Base-by-base conservation (phyloP, 2,888 invertebrate species). In the Nymphalis c-album region DNA sequence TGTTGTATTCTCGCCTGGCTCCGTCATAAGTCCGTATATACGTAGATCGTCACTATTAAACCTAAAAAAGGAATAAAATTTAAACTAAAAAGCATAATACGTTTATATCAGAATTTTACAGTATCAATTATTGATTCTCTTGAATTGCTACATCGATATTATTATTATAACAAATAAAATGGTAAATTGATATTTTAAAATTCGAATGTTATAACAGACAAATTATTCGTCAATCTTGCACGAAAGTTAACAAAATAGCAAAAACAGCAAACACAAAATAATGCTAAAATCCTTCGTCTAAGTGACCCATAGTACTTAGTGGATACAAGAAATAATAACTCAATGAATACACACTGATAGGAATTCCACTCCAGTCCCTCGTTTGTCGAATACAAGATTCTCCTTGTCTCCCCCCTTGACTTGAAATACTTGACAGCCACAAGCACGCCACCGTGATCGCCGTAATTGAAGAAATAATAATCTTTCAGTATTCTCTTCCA, bases 1-100 rank as follows among this genome's bases (percentile, higher is more conserved):
- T 0, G 98, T 97, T 0, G 97, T 97, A 80, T 97, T 97, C 84
- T 97, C 97, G n/a, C 98, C 98, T 0, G 98, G 97, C 81, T 98
- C 98, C 0, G 97, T 98, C 95, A 98, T 96, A 20, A 98, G 86
- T 10, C 97, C 97, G 83, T 98, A 97, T n/a, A 98, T 95, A 64
- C 95, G 93, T 17, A 98, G 93, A 82, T 96, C 95, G 69, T 95
- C 94, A 40, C 94, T 94, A 75, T 94, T 94, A 79, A 96, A 95
- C 81, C 95, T 95, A 78, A 51, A 55, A 2, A 3, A 8, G 13
- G 0, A 48, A 48, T n/a, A 48, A 48, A 48, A n/a, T n/a, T 47
- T 47, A 47, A 6, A 6, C 5, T n/a, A 31, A 31, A 31, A 6
- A 31, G 6, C 26, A 31, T 31, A 31, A 6, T 6, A 31, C 26